Evolutionary conservation across 2,113 vertebrate species (phyloP).

Genomic region (Agapornis roseicollis): DNA sequence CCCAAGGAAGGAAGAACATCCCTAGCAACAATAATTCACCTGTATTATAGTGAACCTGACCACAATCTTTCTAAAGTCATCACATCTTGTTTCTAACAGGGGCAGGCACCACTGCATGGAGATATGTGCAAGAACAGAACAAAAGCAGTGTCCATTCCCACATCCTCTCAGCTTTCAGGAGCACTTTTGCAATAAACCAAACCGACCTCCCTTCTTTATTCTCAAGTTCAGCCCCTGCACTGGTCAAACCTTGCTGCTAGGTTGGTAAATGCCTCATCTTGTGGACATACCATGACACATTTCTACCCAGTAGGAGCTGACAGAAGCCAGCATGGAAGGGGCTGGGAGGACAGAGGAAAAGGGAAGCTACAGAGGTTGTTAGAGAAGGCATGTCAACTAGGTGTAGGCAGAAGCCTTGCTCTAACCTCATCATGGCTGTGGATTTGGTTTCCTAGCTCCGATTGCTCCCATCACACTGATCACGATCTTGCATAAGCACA

Average conservation of each 20-base stretch:
- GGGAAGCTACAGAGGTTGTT: background rate
- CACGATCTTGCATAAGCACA: background rate
- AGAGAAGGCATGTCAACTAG: background rate
- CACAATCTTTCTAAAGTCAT: background rate
- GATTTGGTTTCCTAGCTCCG: background rate
- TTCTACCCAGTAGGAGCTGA: background rate
- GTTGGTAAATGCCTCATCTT: background rate
- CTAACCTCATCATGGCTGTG: background rate
- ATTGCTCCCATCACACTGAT: background rate
- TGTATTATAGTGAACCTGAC: background rate
- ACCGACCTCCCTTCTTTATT: background rate
- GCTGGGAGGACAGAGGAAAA: background rate
- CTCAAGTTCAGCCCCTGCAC: background rate
- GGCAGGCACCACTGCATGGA: background rate
- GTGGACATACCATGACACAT: background rate
- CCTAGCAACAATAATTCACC: background rate
- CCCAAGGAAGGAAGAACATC: background rate
- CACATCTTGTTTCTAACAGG: background rate
- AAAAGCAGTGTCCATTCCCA: background rate
- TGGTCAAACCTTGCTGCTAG: background rate
- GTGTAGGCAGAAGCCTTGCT: background rate
- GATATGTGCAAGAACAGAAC: background rate
- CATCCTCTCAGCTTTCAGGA: background rate
- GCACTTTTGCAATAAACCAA: background rate
- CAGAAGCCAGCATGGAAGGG: background rate